These are phyloP conservation scores for Crotalus viridis DNA, from an alignment of 2,113 vertebrate genomes.

Conservation along the genomic window DNA sequence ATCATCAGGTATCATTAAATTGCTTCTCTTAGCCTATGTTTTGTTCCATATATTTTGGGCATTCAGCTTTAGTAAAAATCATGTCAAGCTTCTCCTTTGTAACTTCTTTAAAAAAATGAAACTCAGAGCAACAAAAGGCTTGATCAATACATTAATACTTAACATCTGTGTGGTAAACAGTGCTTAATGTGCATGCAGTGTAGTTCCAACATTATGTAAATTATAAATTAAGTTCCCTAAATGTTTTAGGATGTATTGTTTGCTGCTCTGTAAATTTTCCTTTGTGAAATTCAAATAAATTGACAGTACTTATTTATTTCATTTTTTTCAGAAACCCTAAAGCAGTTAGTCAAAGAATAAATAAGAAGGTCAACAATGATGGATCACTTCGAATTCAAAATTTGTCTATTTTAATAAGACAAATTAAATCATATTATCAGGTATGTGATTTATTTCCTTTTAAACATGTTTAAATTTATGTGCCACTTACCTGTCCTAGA, in stretches of 20 bases:
- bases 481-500: not conserved
- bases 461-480: not conserved
- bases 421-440: constrained; percentile 96
- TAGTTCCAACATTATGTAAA: not conserved
- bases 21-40: not conserved
- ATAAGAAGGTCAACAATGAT: constrained; percentile 96
- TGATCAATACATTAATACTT: not conserved
- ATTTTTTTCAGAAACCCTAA: constrained; percentile 85
- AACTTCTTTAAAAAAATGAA: not conserved
- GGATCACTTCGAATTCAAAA: constrained; percentile 92
- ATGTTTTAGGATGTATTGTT: not conserved
- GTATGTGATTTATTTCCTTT: constrained; percentile 69
- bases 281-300: not conserved
- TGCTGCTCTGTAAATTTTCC: not conserved
- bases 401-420: constrained; percentile 88
- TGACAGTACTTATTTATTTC: constrained; percentile 12
- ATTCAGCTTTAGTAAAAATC: not conserved
- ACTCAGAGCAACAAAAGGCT: not conserved
- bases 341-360: constrained; percentile 86
- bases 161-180: not conserved
- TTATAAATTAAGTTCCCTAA: not conserved
- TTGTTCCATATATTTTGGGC: not conserved
- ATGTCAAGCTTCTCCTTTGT: not conserved
- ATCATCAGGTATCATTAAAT: not conserved
- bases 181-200: not conserved